Conservation (phyloP, 2,113 vertebrate species). For the Xenopus tropicalis region DNA sequence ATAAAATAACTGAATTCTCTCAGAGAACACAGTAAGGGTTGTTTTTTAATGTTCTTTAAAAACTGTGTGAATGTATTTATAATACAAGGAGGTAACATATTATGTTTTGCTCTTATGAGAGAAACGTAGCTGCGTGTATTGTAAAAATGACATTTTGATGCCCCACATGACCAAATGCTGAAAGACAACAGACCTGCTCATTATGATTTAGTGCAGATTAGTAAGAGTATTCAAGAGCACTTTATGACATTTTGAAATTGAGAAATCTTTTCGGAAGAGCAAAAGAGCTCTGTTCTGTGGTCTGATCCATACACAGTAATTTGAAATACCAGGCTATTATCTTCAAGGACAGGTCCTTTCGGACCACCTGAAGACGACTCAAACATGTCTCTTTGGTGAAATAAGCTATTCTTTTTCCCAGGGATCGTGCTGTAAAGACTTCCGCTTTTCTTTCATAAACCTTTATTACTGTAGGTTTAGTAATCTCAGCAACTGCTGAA, state of each 20-base stretch:
- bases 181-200: slow-evolving; percentile 42
- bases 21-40: too few species aligned
- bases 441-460: background rate
- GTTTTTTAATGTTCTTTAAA: too few species aligned
- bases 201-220: slow-evolving; percentile 44
- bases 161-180: slow-evolving; percentile 35
- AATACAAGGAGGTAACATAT: too few species aligned
- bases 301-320: slow-evolving; percentile 35
- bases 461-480: background rate
- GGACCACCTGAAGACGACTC: slow-evolving; percentile 37
- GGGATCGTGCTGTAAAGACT: background rate
- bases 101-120: background rate
- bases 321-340: slow-evolving; percentile 44
- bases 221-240: slow-evolving; percentile 38
- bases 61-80: too few species aligned
- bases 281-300: slow-evolving; percentile 27
- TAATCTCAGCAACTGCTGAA: background rate
- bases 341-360: slow-evolving; percentile 39
- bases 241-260: slow-evolving; percentile 43
- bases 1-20: too few species aligned
- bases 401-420: slow-evolving; percentile 13
- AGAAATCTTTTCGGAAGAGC: slow-evolving; percentile 36
- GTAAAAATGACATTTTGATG: slow-evolving; percentile 21
- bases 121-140: background rate
- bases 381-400: slow-evolving; percentile 18